phyloP scores from a whole-genome alignment of 2,888 invertebrate species.

The Crioceris asparagi region DNA sequence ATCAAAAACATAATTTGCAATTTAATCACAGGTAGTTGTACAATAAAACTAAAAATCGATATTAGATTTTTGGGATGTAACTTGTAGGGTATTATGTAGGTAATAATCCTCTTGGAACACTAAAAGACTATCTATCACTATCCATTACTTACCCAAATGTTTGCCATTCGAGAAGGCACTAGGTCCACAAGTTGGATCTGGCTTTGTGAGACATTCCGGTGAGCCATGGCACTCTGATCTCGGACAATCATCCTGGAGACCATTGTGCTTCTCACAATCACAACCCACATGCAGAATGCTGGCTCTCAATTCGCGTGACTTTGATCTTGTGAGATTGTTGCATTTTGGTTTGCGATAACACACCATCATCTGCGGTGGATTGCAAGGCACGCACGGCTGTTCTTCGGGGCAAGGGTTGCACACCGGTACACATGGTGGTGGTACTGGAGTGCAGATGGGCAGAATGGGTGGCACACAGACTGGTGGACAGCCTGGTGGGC shows the following conservation, averaged over 20 bases:
- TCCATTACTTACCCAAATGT: conserved; percentile 22
- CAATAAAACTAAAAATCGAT: too few relatives aligned
- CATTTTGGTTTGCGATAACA: conserved; percentile 38
- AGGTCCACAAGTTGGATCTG: conserved; percentile 42
- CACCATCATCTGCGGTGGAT: conserved; percentile 48
- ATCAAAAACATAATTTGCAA: too few relatives aligned
- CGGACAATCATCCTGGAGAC: conserved; percentile 48
- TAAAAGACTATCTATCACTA: too few relatives aligned
- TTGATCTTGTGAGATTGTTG: conserved; percentile 33
- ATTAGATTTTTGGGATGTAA: too few relatives aligned
- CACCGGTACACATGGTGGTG: conserved; percentile 43
- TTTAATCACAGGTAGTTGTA: too few relatives aligned
- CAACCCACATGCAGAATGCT: conserved; percentile 46
- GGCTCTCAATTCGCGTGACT: conserved; percentile 44
- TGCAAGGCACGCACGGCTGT: conserved; percentile 47
- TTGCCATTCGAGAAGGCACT: conserved; percentile 31
- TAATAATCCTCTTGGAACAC: too few relatives aligned
- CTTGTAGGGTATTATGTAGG: too few relatives aligned
- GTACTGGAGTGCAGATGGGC: conserved; percentile 35
- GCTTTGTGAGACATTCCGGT: conserved; percentile 38
- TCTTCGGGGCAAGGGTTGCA: conserved; percentile 41
- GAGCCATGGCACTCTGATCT: conserved; percentile 42
- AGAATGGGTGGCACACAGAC: conserved; percentile 45
- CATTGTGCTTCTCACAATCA: conserved; percentile 48
- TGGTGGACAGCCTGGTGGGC: conserved; percentile 24